Evolutionary conservation across 2,888 invertebrate species (phyloP).

Genomic region (Yponomeuta plumbellus): DNA sequence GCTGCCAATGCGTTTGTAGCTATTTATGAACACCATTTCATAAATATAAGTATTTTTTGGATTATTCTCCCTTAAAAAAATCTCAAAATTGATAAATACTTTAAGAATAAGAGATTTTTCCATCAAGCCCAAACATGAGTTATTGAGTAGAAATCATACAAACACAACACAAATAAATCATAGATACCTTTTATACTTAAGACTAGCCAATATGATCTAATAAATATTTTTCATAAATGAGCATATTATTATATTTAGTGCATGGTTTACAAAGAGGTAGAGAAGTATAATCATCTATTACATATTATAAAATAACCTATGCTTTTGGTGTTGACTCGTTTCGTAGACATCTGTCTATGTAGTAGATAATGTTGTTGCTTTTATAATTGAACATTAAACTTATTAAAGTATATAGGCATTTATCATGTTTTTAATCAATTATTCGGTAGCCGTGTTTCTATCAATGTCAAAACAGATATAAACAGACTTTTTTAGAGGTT

Average conservation of each 20-base stretch:
- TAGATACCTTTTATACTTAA: slow-evolving; percentile 32
- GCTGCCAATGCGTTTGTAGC: not conserved
- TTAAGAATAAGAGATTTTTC: not conserved
- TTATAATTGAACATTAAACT: slow-evolving; percentile 25
- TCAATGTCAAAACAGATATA: slow-evolving; percentile 23
- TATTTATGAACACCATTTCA: not conserved
- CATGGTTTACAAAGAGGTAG: slow-evolving; percentile 40
- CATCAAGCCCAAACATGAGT: not conserved
- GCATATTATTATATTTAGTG: slow-evolving; percentile 41
- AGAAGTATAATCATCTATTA: slow-evolving; percentile 27
- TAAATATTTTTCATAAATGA: slow-evolving; percentile 36
- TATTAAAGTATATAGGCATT: slow-evolving; percentile 39
- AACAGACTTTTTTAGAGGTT: not conserved
- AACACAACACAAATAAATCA: not conserved
- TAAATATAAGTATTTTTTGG: not conserved
- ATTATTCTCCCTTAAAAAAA: not conserved
- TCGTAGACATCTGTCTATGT: slow-evolving; percentile 38
- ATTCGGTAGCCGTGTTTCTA: slow-evolving; percentile 41
- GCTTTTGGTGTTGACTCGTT: slow-evolving; percentile 53
- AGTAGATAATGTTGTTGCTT: slow-evolving; percentile 45
- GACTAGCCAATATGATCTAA: slow-evolving; percentile 24
- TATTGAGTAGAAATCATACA: not conserved
- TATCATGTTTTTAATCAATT: slow-evolving; percentile 36
- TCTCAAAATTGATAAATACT: not conserved
- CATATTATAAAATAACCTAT: slow-evolving; percentile 25